These are phyloP conservation scores for Poecilus cupreus DNA, from an alignment of 2,888 invertebrate species.

Conservation along the genomic window DNA sequence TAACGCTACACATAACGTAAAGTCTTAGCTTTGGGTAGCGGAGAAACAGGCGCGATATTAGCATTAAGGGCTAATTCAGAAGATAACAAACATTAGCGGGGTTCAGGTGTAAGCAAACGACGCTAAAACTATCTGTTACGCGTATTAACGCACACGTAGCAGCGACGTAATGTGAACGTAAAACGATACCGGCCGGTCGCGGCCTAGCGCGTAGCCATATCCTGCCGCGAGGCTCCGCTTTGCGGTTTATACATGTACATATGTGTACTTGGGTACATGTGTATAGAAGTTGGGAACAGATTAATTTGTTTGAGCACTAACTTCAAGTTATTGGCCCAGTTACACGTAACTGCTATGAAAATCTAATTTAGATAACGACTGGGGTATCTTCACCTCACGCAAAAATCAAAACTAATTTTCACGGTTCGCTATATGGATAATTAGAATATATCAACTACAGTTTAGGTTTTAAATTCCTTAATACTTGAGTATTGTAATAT, in stretches of 20 bases:
- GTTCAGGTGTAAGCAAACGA: slow-evolving; percentile 27
- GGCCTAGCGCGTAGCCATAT: no score
- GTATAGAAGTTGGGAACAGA: not conserved
- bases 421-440: not conserved
- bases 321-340: not conserved
- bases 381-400: not conserved
- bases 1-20: not conserved
- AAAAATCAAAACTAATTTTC: not conserved
- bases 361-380: not conserved
- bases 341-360: not conserved
- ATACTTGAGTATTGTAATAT: no score
- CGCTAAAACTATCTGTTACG: slow-evolving; percentile 33
- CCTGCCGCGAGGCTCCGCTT: no score
- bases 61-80: slow-evolving; percentile 1
- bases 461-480: no score
- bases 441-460: no score
- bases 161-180: not conserved
- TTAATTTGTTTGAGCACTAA: not conserved
- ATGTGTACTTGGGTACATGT: not conserved
- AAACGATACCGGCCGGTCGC: not conserved
- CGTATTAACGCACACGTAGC: not conserved
- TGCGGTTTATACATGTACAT: not conserved
- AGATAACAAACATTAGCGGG: slow-evolving; percentile 34
- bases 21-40: not conserved
- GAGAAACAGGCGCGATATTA: not conserved